phyloP scores from a whole-genome alignment of 2,113 vertebrate species.

The Tragulus kanchil region DNA sequence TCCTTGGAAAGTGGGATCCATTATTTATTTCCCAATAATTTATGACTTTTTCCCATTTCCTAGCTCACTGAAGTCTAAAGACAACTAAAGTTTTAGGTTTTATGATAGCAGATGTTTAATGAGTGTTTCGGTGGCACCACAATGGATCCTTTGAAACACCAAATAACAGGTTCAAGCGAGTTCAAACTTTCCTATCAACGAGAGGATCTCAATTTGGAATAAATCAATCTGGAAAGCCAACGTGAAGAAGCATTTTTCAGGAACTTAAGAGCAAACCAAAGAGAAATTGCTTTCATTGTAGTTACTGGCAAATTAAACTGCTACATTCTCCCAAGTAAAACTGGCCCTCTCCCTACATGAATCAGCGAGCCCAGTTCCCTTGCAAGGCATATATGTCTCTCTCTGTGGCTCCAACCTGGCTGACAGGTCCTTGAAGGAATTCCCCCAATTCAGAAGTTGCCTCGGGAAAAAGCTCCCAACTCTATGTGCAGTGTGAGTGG shows the following conservation, averaged over 20 bases:
- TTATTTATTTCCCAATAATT: slow-evolving; percentile 59
- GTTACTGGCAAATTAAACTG: slow-evolving; percentile 75
- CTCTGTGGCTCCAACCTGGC: not conserved
- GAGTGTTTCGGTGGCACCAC: slow-evolving; percentile 62
- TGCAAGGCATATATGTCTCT: not conserved
- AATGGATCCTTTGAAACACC: slow-evolving; percentile 67
- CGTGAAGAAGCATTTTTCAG: slow-evolving; percentile 74
- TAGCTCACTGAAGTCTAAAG: slow-evolving; percentile 63
- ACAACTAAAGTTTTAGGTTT: slow-evolving; percentile 59
- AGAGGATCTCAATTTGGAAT: slow-evolving; percentile 75
- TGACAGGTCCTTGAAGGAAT: slow-evolving; percentile 51
- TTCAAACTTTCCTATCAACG: slow-evolving; percentile 74
- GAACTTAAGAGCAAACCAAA: slow-evolving; percentile 71
- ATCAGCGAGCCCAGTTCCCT: not conserved
- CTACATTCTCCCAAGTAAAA: slow-evolving; percentile 67
- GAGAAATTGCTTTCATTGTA: slow-evolving; percentile 75
- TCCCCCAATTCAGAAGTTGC: not conserved
- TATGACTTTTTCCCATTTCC: slow-evolving; percentile 62
- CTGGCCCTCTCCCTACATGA: slow-evolving; percentile 21
- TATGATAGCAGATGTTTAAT: slow-evolving; percentile 72
- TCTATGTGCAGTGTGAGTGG: slow-evolving; percentile 50
- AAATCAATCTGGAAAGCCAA: slow-evolving; percentile 74
- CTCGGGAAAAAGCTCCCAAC: slow-evolving; percentile 29
- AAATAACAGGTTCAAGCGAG: slow-evolving; percentile 61
- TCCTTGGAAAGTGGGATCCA: slow-evolving; percentile 30